Evolutionary conservation across 92 coral and sea anemone genomes (phyloP), one percentile per base, ranked within the genome.

Genomic region (Desmophyllum pertusum): DNA sequence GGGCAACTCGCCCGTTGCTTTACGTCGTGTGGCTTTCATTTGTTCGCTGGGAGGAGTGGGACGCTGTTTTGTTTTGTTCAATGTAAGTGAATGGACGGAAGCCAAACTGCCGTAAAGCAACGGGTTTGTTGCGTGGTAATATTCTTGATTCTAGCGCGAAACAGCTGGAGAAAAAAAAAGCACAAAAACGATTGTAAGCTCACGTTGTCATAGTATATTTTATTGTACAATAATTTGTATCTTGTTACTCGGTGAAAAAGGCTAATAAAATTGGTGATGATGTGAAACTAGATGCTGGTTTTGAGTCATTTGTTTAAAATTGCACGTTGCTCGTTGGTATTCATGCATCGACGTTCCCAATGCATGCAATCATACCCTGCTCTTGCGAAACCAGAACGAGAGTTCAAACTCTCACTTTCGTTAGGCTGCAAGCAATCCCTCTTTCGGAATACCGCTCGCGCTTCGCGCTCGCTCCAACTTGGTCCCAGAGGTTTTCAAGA

Each of bases 191-290:
- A 74, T 74, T 48, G 84, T 80, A 18, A 68, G 50, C 86, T 69
- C 84, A 59, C 71, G 66, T 81, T 81, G 85, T 72, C 61, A 55
- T 82, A 71, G 86, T 72, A 73, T 72, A 82, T 82, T 72, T 82
- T 82, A 82, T 71, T 71, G 86, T 80, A 80, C 84, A 69, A 80
- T 65, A 65, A 81, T 73, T 82, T 82, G 86, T 82, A 80, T 82
- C 38, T 71, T 81, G 78, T 82, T 51, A 71, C 78, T 73, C 79
- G 17, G 61, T 82, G 73, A 51, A 77, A 55, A 76, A 82, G 70
- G 77, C 79, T 71, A 82, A 72, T 82, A 82, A 82, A 81, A 38
- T 78, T 78, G 86, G 78, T 72, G 86, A 73, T 75, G 23, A 71
- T 82, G 77, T 53, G 46, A 52, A 15, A 3, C 19, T 33, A 38